A percentile compares a stretch with the other conserved stretches of the same genome.
phyloP scores from a whole-genome alignment of 2,113 vertebrate species.

The Ivindomyrus marchei region DNA sequence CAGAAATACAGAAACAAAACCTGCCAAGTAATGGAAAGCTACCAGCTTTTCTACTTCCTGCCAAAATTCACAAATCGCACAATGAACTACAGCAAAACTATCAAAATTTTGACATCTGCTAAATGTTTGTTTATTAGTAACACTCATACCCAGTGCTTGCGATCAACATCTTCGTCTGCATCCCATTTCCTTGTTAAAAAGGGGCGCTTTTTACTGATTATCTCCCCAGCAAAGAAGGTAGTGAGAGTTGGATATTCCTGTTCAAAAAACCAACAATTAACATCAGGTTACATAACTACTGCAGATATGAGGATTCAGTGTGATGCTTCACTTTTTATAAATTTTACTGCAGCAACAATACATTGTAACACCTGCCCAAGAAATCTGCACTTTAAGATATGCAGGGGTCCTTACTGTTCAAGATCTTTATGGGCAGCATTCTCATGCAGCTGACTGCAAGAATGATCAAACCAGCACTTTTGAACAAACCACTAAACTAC shows the following conservation, averaged over 20 bases:
- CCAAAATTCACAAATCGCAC: not conserved
- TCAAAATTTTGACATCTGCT: not conserved
- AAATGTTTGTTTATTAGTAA: not conserved
- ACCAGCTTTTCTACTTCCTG: not conserved
- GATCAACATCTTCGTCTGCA: slow-evolving; percentile 94
- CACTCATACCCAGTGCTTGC: slow-evolving; percentile 87
- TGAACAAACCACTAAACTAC: not conserved
- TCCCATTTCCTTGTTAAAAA: slow-evolving; percentile 98
- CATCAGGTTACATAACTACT: not conserved
- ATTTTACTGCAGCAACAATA: not conserved
- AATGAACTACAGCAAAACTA: not conserved
- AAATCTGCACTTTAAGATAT: not conserved
- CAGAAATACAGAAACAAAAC: not conserved
- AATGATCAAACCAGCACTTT: not conserved
- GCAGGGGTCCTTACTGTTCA: not conserved
- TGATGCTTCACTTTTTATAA: not conserved
- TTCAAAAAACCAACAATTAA: not conserved
- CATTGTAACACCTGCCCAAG: not conserved
- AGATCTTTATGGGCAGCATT: not conserved
- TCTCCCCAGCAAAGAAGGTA: slow-evolving; percentile 96
- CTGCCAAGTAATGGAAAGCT: not conserved
- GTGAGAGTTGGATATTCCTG: slow-evolving; percentile 97
- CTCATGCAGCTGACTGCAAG: not conserved
- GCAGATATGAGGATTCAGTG: not conserved
- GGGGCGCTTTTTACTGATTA: slow-evolving; percentile 90